phyloP scores from a whole-genome alignment of 2,113 vertebrate species.

The Cyrtonyx montezumae region DNA sequence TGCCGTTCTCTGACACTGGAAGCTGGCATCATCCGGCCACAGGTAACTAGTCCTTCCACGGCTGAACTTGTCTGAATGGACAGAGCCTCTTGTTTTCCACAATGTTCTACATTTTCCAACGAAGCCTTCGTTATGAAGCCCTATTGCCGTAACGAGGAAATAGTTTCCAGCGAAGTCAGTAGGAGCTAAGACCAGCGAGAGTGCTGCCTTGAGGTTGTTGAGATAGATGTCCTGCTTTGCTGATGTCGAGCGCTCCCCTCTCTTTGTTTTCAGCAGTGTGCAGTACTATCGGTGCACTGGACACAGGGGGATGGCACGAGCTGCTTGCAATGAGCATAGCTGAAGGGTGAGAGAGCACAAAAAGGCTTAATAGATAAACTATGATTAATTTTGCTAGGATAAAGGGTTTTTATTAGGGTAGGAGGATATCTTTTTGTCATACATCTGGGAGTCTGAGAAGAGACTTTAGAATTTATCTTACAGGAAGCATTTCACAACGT shows the following conservation, averaged over 20 bases:
- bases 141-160: background rate
- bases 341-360: background rate
- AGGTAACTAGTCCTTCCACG: rapidly evolving
- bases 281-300: rapidly evolving
- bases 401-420: background rate
- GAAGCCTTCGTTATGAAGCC: background rate
- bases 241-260: background rate
- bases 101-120: background rate
- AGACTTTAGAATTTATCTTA: background rate
- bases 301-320: rapidly evolving
- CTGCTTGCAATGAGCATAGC: background rate
- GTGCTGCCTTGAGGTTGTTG: background rate
- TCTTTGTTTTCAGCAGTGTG: background rate
- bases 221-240: background rate
- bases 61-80: background rate
- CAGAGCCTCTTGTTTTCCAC: background rate
- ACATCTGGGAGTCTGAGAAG: background rate
- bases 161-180: background rate
- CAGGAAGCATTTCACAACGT: background rate
- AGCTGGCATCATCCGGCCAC: rapidly evolving
- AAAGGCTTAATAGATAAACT: background rate
- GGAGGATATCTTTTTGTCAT: background rate
- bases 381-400: background rate
- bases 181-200: background rate
- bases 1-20: rapidly evolving